These are phyloP conservation scores for Plebejus anna DNA, from an alignment of 2,888 invertebrate genomes.

Conservation along the genomic window DNA sequence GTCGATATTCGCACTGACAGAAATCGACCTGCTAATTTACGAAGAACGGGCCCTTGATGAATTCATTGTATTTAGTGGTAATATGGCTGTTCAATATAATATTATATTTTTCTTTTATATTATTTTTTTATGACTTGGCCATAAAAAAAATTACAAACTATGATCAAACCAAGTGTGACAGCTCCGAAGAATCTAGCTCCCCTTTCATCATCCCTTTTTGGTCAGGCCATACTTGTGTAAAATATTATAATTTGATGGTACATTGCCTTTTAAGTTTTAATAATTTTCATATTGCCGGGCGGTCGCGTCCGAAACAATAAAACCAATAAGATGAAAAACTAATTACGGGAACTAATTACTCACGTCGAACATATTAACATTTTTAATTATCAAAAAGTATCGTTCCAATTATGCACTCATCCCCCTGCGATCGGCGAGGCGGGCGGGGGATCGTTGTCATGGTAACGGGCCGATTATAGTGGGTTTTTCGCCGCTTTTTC, in stretches of 20 bases:
- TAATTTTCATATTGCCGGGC: not conserved
- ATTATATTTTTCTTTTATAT: no score
- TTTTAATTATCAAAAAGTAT: constrained; percentile 29
- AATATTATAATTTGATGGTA: not conserved
- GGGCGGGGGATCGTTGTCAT: constrained; percentile 69
- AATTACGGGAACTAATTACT: constrained; percentile 24
- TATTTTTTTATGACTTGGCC: no score
- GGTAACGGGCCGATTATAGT: constrained; percentile 73
- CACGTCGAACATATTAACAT: constrained; percentile 3
- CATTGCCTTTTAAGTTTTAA: not conserved
- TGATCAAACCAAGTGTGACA: no score
- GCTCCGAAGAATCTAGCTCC: no score
- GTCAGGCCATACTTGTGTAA: not conserved
- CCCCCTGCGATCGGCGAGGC: constrained; percentile 55
- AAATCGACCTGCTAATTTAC: no score
- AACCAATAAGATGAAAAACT: constrained; percentile 14
- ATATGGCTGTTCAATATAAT: no score
- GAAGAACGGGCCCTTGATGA: no score
- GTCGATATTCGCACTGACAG: no score
- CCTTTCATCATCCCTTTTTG: no score
- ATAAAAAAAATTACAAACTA: no score
- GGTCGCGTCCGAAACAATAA: not conserved
- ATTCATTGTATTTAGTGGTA: no score
- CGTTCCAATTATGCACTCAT: constrained; percentile 20
- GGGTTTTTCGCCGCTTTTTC: constrained; percentile 80